phyloP scores from a whole-genome alignment of 1,140 invertebrate genomes.

The Chlorops oryzae region DNA sequence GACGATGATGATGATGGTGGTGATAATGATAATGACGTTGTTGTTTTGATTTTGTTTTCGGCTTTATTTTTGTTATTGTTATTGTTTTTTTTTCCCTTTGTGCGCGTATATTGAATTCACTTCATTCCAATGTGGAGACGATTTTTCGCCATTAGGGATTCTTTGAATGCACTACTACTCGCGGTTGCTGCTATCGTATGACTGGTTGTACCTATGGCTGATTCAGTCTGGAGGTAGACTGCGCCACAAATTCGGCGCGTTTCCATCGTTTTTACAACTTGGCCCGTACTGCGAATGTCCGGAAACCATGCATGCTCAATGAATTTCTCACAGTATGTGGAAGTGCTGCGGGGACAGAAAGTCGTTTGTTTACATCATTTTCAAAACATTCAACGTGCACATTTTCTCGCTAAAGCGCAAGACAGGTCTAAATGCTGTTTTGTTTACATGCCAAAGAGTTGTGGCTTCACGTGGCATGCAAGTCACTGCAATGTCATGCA shows the following conservation, averaged over 20 bases:
- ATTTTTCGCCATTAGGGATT: too few relatives aligned
- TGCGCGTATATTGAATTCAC: too few relatives aligned
- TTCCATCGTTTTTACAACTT: conserved; percentile 1
- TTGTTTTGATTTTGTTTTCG: too few relatives aligned
- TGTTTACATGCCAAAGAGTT: background rate
- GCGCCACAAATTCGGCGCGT: background rate
- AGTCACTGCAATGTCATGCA: too few relatives aligned
- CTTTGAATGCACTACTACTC: conserved; percentile 2
- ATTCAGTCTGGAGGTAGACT: background rate
- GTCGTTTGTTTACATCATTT: background rate
- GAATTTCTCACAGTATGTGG: conserved; percentile 15
- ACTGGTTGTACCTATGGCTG: conserved; percentile 2
- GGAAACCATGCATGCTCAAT: conserved; percentile 39
- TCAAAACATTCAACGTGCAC: background rate
- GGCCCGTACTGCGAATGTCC: conserved; percentile 36
- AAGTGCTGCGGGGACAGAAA: background rate
- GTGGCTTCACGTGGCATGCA: background rate
- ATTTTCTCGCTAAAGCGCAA: background rate
- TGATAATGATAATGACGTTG: too few relatives aligned
- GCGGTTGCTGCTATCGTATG: conserved; percentile 15
- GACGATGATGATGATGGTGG: too few relatives aligned
- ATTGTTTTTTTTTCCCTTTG: too few relatives aligned
- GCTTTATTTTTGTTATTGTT: too few relatives aligned
- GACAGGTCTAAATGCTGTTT: background rate
- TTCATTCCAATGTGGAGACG: too few relatives aligned